Conservation (phyloP, 1,140 invertebrate genomes). For the Eumeta japonica region DNA sequence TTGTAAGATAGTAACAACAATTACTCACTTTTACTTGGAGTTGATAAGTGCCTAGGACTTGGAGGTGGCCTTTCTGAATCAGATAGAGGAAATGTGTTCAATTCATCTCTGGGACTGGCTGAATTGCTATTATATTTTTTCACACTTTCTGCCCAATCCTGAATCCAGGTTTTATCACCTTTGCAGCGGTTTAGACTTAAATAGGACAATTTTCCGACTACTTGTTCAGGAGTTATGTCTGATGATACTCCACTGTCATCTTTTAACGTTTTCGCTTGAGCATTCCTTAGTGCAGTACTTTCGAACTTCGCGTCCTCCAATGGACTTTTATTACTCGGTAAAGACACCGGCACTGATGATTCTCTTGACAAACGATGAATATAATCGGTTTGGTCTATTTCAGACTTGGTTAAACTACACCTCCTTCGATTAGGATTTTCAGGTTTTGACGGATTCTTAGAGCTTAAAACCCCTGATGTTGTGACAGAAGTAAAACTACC, state of each 20-base stretch:
- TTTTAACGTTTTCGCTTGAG: slow-evolving; percentile 29
- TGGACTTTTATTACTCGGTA: slow-evolving; percentile 29
- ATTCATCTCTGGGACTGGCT: no score
- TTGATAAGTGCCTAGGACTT: slow-evolving; percentile 35
- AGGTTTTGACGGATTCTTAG: slow-evolving; percentile 33
- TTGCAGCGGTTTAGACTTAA: slow-evolving; percentile 52
- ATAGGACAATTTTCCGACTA: slow-evolving; percentile 46
- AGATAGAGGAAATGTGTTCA: no score
- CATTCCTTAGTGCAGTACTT: slow-evolving; percentile 40
- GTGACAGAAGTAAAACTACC: slow-evolving; percentile 63
- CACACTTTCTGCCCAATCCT: slow-evolving; percentile 55
- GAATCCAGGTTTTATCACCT: slow-evolving; percentile 55
- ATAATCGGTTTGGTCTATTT: slow-evolving; percentile 61
- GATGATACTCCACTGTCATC: slow-evolving; percentile 23
- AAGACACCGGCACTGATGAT: slow-evolving; percentile 38
- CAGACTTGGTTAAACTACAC: slow-evolving; percentile 63
- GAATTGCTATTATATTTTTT: slow-evolving; percentile 55
- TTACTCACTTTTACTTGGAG: slow-evolving; percentile 37
- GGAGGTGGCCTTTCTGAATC: slow-evolving; percentile 31
- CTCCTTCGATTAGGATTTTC: slow-evolving; percentile 28
- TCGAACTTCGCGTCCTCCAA: slow-evolving; percentile 39
- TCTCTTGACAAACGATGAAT: slow-evolving; percentile 46
- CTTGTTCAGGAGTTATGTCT: slow-evolving; percentile 36
- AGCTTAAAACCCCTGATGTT: slow-evolving; percentile 61
- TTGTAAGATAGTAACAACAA: no score